phyloP scores from a whole-genome alignment of 1,140 invertebrate species.

The Drosophila ananassae region DNA sequence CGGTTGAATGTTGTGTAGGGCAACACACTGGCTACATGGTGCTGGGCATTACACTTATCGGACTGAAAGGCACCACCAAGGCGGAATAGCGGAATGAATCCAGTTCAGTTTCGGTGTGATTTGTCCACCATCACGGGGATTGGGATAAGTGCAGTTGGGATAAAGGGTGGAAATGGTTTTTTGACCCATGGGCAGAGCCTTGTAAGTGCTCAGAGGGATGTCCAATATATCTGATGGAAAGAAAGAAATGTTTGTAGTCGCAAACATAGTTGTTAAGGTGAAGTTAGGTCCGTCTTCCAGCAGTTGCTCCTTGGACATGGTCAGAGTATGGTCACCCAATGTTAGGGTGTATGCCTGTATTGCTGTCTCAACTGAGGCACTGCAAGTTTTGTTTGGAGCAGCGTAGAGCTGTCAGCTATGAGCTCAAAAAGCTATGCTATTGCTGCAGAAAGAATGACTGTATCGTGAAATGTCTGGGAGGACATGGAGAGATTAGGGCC shows the following conservation, averaged over 20 bases:
- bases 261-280: slow-evolving; percentile 74
- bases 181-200: slow-evolving; percentile 46
- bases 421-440: too few relatives aligned
- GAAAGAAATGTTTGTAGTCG: slow-evolving; percentile 76
- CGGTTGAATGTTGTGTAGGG: slow-evolving; percentile 96
- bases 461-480: too few relatives aligned
- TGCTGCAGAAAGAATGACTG: too few relatives aligned
- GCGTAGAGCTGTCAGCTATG: too few relatives aligned
- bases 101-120: slow-evolving; percentile 84
- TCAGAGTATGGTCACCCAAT: slow-evolving; percentile 13
- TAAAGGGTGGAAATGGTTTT: slow-evolving; percentile 36
- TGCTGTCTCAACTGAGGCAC: too few relatives aligned
- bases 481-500: too few relatives aligned
- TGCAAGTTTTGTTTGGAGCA: too few relatives aligned
- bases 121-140: slow-evolving; percentile 81
- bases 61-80: slow-evolving; percentile 92
- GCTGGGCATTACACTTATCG: slow-evolving; percentile 88
- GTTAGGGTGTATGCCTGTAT: too few relatives aligned
- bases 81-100: slow-evolving; percentile 85
- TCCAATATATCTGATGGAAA: slow-evolving; percentile 76
- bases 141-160: slow-evolving; percentile 66
- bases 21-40: slow-evolving; percentile 94
- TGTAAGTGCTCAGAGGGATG: slow-evolving; percentile 35
- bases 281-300: slow-evolving; percentile 45
- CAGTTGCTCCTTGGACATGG: slow-evolving; percentile 52